Percentiles rank a stretch among this genome's conserved stretches.
These are phyloP conservation scores for Synanthedon andrenaeformis DNA, from an alignment of 2,888 invertebrate genomes.

Conservation along the genomic window DNA sequence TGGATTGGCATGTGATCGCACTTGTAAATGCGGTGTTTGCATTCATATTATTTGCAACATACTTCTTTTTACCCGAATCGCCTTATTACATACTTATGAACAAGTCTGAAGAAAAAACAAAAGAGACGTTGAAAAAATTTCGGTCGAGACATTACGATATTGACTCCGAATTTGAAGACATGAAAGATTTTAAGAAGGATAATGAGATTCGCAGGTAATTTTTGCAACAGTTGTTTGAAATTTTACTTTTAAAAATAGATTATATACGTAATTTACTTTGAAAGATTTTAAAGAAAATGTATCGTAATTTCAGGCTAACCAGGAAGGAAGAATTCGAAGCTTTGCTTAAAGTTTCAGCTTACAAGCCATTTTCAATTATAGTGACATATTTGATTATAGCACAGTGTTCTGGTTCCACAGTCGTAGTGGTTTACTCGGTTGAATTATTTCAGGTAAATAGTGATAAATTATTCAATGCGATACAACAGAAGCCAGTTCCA, in stretches of 20 bases:
- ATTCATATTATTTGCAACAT: slow-evolving; percentile 13
- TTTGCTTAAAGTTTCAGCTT: slow-evolving; percentile 20
- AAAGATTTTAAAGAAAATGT: background rate
- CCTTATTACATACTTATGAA: slow-evolving; percentile 35
- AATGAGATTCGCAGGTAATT: slow-evolving; percentile 39
- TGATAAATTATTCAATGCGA: background rate
- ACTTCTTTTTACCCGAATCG: slow-evolving; percentile 32
- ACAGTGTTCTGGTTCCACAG: slow-evolving; percentile 26
- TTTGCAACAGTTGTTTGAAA: too few species aligned
- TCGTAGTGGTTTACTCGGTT: slow-evolving; percentile 33
- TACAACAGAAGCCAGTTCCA: background rate
- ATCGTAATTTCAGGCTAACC: slow-evolving; percentile 18
- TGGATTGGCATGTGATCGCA: slow-evolving; percentile 28
- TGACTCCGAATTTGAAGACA: slow-evolving; percentile 25
- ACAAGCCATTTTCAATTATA: slow-evolving; percentile 29
- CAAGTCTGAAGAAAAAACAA: slow-evolving; percentile 13
- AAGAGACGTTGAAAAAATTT: slow-evolving; percentile 20
- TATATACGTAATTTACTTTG: too few species aligned
- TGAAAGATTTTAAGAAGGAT: slow-evolving; percentile 29
- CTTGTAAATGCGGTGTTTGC: slow-evolving; percentile 18
- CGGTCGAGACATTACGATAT: slow-evolving; percentile 23
- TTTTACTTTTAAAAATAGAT: too few species aligned
- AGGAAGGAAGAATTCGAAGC: slow-evolving; percentile 14
- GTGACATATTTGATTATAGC: slow-evolving; percentile 20
- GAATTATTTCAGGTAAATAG: slow-evolving; percentile 34